phyloP scores from a whole-genome alignment of 2,113 vertebrate species.

The Pseudois nayaur region DNA sequence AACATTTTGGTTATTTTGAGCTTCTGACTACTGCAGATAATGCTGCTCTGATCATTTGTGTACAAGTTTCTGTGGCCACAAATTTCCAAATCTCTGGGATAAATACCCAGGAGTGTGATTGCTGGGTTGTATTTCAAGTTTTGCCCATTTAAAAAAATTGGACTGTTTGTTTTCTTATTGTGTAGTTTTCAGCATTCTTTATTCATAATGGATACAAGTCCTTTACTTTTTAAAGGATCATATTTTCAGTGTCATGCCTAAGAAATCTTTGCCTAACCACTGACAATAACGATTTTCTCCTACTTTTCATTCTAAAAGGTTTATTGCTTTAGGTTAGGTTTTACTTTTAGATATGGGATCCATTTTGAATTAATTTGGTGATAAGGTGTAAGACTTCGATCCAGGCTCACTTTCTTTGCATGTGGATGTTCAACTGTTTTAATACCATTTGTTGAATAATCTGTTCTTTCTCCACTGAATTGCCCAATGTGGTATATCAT shows the following conservation, averaged over 20 bases:
- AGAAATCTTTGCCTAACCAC: background rate
- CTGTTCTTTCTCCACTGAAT: background rate
- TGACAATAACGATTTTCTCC: background rate
- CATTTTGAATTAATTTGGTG: background rate
- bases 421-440: background rate
- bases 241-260: background rate
- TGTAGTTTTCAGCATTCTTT: constrained; percentile 7
- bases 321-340: background rate
- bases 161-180: background rate
- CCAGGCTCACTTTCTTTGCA: background rate
- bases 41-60: background rate
- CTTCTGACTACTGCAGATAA: background rate
- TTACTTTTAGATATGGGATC: background rate
- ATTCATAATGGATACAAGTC: background rate
- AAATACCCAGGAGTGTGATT: background rate
- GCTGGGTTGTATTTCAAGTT: background rate
- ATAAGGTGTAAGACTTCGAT: background rate
- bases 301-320: background rate
- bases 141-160: background rate
- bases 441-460: background rate
- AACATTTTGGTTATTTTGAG: background rate
- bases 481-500: background rate
- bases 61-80: background rate
- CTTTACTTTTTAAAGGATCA: background rate
- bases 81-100: background rate